Percentiles rank a stretch among this genome's conserved stretches.
Conservation (phyloP, 2,113 vertebrate species). For the Scomber scombrus region DNA sequence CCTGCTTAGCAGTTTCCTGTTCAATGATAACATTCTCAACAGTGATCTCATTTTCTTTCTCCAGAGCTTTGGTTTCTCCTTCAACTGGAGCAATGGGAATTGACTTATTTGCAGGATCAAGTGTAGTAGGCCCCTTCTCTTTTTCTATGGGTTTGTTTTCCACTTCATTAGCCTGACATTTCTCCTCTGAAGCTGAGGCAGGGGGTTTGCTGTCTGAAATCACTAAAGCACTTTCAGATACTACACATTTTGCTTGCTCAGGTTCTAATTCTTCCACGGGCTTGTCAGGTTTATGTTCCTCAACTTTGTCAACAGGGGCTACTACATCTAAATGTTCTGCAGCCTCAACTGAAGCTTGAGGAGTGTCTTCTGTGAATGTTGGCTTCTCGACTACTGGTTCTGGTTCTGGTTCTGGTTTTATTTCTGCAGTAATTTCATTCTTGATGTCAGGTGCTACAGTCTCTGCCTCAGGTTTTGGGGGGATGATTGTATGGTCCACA, state of each 20-base stretch:
- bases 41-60: slow-evolving; percentile 1
- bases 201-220: slow-evolving; percentile 11
- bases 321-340: background rate
- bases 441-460: background rate
- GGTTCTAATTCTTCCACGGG: slow-evolving; percentile 13
- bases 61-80: slow-evolving; percentile 7
- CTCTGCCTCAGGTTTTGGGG: slow-evolving; percentile 8
- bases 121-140: background rate
- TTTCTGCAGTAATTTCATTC: slow-evolving; percentile 22
- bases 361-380: background rate
- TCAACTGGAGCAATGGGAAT: slow-evolving; percentile 2
- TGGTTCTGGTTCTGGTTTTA: slow-evolving; percentile 36
- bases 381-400: slow-evolving; percentile 24
- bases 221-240: slow-evolving; percentile 5
- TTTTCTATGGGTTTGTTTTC: slow-evolving; percentile 34
- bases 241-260: slow-evolving; percentile 7
- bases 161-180: slow-evolving; percentile 24
- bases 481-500: slow-evolving; percentile 3
- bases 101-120: background rate
- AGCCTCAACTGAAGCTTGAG: slow-evolving; percentile 13
- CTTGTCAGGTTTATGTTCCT: slow-evolving; percentile 17
- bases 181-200: slow-evolving; percentile 11
- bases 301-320: background rate
- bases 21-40: slow-evolving; percentile 15
- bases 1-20: background rate